A percentile compares a stretch with the other conserved stretches of the same genome.
Conservation (phyloP, 1,140 invertebrate genomes). For the Neodiprion fabricii region DNA sequence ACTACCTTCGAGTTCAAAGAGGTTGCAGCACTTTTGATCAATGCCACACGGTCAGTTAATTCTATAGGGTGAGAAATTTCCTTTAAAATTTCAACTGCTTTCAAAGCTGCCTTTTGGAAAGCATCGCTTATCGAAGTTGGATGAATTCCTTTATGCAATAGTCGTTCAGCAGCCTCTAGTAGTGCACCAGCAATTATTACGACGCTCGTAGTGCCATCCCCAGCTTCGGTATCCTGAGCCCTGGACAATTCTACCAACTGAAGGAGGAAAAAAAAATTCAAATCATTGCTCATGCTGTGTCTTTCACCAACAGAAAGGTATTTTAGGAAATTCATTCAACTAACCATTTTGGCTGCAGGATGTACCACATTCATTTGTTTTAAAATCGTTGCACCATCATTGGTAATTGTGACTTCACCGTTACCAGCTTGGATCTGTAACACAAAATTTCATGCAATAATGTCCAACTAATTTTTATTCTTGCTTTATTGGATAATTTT, state of each 20-base stretch:
- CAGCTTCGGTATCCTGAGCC: conserved; percentile 98
- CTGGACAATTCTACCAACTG: conserved; percentile 97
- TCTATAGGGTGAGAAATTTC: conserved; percentile 88
- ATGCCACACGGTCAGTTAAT: conserved; percentile 83
- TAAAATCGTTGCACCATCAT: conserved; percentile 99
- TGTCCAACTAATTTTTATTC: conserved; percentile 9
- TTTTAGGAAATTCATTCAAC: conserved; percentile 20
- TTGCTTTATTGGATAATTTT: conserved; percentile 5
- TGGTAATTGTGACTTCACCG: conserved; percentile 99
- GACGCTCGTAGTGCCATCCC: conserved; percentile 98
- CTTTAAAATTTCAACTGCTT: conserved; percentile 87
- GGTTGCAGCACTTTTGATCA: conserved; percentile 95
- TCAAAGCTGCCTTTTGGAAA: conserved; percentile 88
- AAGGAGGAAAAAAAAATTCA: conserved; percentile 40
- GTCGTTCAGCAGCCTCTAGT: conserved; percentile 92
- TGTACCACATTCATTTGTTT: conserved; percentile 99
- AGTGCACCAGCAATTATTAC: conserved; percentile 96
- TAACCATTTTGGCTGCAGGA: conserved; percentile 99
- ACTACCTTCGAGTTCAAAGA: conserved; percentile 95
- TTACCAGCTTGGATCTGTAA: conserved; percentile 91
- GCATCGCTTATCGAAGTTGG: conserved; percentile 97
- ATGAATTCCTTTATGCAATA: conserved; percentile 95
- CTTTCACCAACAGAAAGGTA: conserved; percentile 8
- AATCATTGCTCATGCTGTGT: conserved; percentile 14
- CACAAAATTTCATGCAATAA: conserved; percentile 31